Evolutionary conservation across 2,113 vertebrate genomes (phyloP), one percentile per base, ranked within the genome.

Genomic region (Lophius piscatorius): DNA sequence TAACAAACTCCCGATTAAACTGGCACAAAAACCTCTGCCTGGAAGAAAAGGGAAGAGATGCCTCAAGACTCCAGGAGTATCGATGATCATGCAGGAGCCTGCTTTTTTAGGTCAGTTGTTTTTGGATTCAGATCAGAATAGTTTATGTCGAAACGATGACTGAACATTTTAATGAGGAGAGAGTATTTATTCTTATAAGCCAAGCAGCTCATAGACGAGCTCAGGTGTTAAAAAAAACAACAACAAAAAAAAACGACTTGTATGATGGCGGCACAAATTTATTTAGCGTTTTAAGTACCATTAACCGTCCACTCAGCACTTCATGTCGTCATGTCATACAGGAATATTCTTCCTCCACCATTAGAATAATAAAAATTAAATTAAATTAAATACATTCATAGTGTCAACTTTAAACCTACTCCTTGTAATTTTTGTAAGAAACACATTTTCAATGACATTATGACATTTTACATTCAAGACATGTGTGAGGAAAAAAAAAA

Each of bases 201-300:
- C n/a, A n/a, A n/a, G n/a, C n/a, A n/a, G n/a, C n/a, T n/a, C n/a
- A n/a, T n/a, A n/a, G n/a, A n/a, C n/a, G n/a, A n/a, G n/a, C n/a
- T n/a, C n/a, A n/a, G n/a, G n/a, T n/a, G n/a, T n/a, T n/a, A n/a
- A n/a, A 44, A 35, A 45, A 60, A 40, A 56, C 22, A 74, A 74
- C 12, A 2, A 39, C 24, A 18, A 58, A 34, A 40, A 52, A n/a
- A n/a, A n/a, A n/a, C n/a, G n/a, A 59, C 14, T 16, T 1, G 12
- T 6, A n/a, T 36, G 13, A 36, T 12, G 49, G 68, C n/a, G 52
- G 61, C 26, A 72, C 52, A 59, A 28, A 71, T 85, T 88, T 85
- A 80, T 76, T 87, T n/a, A n/a, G n/a, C n/a, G n/a, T 33, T 70
- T 9, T 66, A 13, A 45, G 49, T 6, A 26, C 16, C 51, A 62